A percentile compares a stretch with the other conserved stretches of the same genome.
Conservation (phyloP, 2,113 vertebrate species). For the Cisticola juncidis region DNA sequence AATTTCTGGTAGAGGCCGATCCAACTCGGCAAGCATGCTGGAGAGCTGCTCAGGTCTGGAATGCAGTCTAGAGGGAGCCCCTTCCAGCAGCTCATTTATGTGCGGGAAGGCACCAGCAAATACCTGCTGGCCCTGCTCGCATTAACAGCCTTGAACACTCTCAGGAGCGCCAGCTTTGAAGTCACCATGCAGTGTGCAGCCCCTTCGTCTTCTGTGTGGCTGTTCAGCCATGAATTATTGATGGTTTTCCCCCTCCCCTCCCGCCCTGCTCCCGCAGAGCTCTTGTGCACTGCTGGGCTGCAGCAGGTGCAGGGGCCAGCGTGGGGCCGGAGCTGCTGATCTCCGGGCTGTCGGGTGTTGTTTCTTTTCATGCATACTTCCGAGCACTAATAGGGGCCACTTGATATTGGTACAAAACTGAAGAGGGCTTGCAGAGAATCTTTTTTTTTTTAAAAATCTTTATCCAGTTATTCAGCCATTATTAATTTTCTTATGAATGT, state of each 20-base stretch:
- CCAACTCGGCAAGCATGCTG: not conserved
- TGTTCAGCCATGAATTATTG: constrained; percentile 53
- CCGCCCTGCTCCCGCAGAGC: not conserved
- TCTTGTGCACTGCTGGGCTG: constrained; percentile 39
- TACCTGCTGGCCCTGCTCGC: not conserved
- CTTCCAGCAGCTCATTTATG: not conserved
- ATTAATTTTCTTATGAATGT: not conserved
- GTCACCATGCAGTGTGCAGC: not conserved
- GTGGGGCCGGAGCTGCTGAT: not conserved
- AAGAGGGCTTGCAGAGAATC: not conserved
- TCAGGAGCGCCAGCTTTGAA: not conserved
- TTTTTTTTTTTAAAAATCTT: not conserved
- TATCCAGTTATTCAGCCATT: not conserved
- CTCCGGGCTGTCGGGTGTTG: not conserved
- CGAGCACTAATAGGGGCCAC: not conserved
- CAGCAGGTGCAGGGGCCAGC: constrained; percentile 42
- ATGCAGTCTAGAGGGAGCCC: not conserved
- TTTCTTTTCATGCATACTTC: constrained; percentile 54
- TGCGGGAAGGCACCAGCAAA: not conserved
- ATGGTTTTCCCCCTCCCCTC: constrained; percentile 1
- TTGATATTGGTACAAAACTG: not conserved
- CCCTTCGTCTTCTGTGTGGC: not conserved
- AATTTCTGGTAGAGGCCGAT: not conserved
- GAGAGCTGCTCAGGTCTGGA: not conserved
- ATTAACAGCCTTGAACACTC: not conserved